These are phyloP conservation scores for Apotomis capreana DNA, from an alignment of 2,888 invertebrate species.

Conservation along the genomic window DNA sequence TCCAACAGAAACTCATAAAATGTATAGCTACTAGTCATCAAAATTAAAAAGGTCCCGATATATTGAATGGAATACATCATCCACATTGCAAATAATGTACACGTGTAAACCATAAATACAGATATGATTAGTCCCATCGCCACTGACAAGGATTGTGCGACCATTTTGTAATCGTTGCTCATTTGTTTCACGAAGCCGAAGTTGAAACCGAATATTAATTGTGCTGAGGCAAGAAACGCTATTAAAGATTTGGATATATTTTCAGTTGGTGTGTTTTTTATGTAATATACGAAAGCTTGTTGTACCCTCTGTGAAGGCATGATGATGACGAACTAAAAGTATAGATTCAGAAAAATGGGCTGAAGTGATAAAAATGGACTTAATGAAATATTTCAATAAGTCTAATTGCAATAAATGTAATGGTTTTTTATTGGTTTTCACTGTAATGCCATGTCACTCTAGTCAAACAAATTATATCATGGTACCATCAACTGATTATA, in stretches of 20 bases:
- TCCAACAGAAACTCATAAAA: not conserved
- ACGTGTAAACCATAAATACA: not conserved
- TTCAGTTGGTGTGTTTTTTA: not conserved
- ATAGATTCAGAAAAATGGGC: too few relatives aligned
- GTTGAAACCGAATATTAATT: constrained; percentile 5
- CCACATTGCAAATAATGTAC: not conserved
- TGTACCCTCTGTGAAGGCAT: not conserved
- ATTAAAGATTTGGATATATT: not conserved
- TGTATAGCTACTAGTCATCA: not conserved
- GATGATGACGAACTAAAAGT: not conserved
- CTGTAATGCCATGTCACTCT: too few relatives aligned
- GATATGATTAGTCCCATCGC: not conserved
- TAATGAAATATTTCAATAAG: too few relatives aligned
- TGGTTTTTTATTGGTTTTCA: too few relatives aligned
- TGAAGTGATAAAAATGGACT: too few relatives aligned
- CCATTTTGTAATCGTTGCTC: not conserved
- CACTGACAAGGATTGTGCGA: not conserved
- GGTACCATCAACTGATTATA: too few relatives aligned
- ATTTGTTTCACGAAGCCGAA: constrained; percentile 17
- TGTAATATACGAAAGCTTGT: not conserved
- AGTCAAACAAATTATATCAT: too few relatives aligned
- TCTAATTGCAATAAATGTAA: too few relatives aligned
- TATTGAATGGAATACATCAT: not conserved
- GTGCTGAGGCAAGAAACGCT: not conserved
- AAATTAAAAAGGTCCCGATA: not conserved